Conservation (phyloP, 1,140 invertebrate species). For the Hetaerina americana region DNA sequence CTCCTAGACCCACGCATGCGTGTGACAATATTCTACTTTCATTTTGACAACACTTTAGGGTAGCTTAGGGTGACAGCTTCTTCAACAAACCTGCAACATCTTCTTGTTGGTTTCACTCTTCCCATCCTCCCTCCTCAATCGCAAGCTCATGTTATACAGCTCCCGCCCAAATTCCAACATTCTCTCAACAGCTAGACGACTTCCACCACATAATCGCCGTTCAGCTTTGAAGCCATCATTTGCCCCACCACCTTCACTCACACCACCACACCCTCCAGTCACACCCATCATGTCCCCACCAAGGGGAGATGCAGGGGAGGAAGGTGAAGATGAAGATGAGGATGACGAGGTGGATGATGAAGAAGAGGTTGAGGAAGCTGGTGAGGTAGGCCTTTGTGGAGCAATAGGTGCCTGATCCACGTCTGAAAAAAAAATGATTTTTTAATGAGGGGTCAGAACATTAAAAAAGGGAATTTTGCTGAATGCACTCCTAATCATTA, state of each 20-base stretch:
- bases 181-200: conserved; percentile 69
- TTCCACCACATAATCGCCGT: conserved; percentile 54
- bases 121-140: conserved; percentile 66
- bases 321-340: background rate
- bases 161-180: conserved; percentile 91
- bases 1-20: no score
- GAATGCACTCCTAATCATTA: background rate
- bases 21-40: no score
- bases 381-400: background rate
- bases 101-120: conserved; percentile 79
- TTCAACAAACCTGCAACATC: conserved; percentile 75
- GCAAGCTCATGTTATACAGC: conserved; percentile 78
- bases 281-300: background rate
- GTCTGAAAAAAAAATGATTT: background rate
- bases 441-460: background rate
- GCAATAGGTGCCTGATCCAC: background rate
- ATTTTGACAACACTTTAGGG: background rate
- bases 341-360: background rate
- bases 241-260: background rate
- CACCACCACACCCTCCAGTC: background rate
- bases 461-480: background rate
- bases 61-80: background rate
- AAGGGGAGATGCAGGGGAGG: background rate
- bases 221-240: background rate
- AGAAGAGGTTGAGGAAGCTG: background rate